These are phyloP conservation scores for Aphelocoma coerulescens DNA, from an alignment of 2,113 vertebrate genomes.

Conservation along the genomic window DNA sequence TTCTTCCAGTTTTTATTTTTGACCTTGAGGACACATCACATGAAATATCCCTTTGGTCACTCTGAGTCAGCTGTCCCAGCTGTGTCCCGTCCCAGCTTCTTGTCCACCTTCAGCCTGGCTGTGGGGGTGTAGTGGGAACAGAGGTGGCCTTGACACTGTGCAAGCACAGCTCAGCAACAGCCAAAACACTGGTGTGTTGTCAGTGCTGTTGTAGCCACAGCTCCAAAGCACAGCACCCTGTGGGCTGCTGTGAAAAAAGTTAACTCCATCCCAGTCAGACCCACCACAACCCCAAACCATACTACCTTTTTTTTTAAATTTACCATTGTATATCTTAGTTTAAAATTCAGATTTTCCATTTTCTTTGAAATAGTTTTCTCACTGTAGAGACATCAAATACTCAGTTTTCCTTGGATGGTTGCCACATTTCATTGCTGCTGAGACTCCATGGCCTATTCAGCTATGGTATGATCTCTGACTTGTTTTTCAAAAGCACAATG, in stretches of 20 bases:
- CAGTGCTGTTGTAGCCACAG: neutral
- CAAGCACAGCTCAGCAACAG: neutral
- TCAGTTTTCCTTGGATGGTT: neutral
- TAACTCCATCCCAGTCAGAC: neutral
- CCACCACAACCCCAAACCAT: neutral
- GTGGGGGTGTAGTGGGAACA: neutral
- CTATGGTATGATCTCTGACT: neutral
- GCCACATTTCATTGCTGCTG: neutral
- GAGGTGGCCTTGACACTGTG: neutral
- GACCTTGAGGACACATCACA: neutral
- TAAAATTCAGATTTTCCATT: neutral
- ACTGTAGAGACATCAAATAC: rapidly evolving
- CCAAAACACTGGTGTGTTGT: neutral
- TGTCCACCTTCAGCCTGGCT: neutral
- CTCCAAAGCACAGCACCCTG: rapidly evolving
- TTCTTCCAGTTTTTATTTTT: neutral
- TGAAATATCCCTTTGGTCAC: neutral
- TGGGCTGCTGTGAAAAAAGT: neutral
- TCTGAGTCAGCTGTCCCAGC: neutral
- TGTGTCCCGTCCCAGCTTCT: neutral
- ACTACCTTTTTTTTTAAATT: neutral
- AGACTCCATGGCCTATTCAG: neutral
- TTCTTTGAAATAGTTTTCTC: neutral
- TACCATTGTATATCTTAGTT: neutral
- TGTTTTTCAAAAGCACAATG: neutral